Evolutionary conservation across 2,113 vertebrate species (phyloP).

Genomic region (Xenopus borealis): DNA sequence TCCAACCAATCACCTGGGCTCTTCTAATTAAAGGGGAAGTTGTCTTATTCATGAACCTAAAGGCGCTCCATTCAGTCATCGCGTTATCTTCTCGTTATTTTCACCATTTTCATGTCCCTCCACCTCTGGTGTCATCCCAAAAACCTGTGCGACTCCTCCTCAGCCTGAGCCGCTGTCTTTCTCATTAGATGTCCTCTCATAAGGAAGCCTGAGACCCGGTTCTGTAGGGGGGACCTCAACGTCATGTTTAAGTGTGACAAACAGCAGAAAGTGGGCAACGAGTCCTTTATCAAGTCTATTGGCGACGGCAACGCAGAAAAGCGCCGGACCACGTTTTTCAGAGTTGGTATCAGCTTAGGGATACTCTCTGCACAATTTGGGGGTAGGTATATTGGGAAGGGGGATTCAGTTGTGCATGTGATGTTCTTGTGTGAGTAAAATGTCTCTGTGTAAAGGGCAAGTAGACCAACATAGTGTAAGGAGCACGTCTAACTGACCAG

Average conservation of each 20-base stretch:
- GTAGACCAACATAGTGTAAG: no score
- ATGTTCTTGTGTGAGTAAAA: no score
- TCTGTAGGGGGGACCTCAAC: background rate
- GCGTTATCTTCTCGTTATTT: no score
- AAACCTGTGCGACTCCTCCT: background rate
- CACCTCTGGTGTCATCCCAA: no score
- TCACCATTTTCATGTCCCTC: no score
- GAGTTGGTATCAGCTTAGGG: constrained; percentile 37
- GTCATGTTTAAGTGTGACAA: constrained; percentile 43
- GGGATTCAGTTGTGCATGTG: constrained; percentile 5
- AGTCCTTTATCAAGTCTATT: constrained; percentile 43
- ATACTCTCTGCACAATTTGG: constrained; percentile 40
- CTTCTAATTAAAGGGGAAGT: no score
- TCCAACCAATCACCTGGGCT: no score
- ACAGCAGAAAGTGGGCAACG: constrained; percentile 32
- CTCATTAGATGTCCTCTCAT: constrained; percentile 21
- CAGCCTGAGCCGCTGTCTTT: constrained; percentile 4
- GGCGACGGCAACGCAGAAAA: constrained; percentile 29
- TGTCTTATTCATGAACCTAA: no score
- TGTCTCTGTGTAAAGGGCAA: background rate
- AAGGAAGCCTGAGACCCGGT: background rate
- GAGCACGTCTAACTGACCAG: no score
- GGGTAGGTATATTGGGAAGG: constrained; percentile 32
- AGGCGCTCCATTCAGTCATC: no score
- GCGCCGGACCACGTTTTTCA: constrained; percentile 39